Evolutionary conservation across 2,797 vertebrate genomes (phyloP).

Genomic region (Peromyscus eremicus): DNA sequence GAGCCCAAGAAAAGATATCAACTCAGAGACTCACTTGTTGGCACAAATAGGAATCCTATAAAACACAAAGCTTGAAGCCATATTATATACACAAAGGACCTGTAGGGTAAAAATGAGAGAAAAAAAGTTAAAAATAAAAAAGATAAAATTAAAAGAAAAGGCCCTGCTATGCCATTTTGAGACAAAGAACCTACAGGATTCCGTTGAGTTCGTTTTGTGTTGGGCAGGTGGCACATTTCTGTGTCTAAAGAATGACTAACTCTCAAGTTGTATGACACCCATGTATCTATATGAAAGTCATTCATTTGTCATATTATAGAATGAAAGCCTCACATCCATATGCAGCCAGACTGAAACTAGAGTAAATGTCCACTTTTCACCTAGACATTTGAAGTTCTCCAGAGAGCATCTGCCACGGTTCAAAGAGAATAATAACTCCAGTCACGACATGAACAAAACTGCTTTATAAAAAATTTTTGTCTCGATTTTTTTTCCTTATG

Average conservation of each 20-base stretch:
- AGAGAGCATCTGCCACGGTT: conserved; percentile 50
- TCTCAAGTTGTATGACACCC: conserved; percentile 44
- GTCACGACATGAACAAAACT: conserved; percentile 62
- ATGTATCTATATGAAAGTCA: conserved; percentile 50
- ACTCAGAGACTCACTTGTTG: not conserved
- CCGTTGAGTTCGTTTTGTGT: not conserved
- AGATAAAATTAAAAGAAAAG: not conserved
- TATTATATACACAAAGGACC: not conserved
- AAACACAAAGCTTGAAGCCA: not conserved
- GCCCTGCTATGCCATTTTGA: not conserved
- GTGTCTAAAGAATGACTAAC: conserved; percentile 54
- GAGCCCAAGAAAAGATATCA: not conserved
- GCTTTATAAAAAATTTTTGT: conserved; percentile 57
- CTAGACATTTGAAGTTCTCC: conserved; percentile 65
- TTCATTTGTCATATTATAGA: conserved; percentile 61
- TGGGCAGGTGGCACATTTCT: not conserved
- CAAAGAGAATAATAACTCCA: conserved; percentile 53
- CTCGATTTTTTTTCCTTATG: conserved; percentile 48
- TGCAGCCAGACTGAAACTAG: conserved; percentile 59
- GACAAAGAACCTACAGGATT: not conserved
- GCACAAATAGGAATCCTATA: not conserved
- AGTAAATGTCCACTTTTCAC: conserved; percentile 70
- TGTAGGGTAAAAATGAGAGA: not conserved
- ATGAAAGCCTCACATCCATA: conserved; percentile 52
- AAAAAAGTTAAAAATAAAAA: not conserved